A percentile compares a stretch with the other conserved stretches of the same genome.
Conservation (phyloP, 2,888 invertebrate species). For the Agrotis puta region DNA sequence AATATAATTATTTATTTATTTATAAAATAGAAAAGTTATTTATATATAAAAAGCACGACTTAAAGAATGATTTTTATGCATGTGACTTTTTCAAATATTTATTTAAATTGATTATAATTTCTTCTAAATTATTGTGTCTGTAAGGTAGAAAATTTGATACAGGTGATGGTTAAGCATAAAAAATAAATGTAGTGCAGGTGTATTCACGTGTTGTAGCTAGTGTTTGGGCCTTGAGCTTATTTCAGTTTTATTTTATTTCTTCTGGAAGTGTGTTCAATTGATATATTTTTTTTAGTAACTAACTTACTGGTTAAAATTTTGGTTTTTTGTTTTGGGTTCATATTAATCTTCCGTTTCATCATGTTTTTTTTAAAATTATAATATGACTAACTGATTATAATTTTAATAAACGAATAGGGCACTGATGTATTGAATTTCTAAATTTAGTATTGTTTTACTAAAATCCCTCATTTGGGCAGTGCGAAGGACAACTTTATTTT, state of each 20-base stretch:
- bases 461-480: not conserved
- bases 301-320: conserved; percentile 6
- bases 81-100: conserved; percentile 6
- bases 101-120: conserved; percentile 3
- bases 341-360: conserved; percentile 12
- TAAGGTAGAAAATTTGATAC: conserved; percentile 2
- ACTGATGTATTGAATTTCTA: too few relatives aligned
- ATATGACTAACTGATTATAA: not conserved
- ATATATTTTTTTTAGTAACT: conserved; percentile 5
- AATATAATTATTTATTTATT: conserved; percentile 8
- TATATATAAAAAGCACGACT: conserved; percentile 49
- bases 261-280: conserved; percentile 12
- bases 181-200: conserved; percentile 9
- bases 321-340: conserved; percentile 18
- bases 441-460: too few relatives aligned
- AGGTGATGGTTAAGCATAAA: conserved; percentile 54
- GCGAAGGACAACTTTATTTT: conserved; percentile 1
- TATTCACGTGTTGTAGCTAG: conserved; percentile 60
- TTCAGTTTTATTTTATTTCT: not conserved
- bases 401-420: too few relatives aligned
- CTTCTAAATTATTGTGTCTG: conserved; percentile 1
- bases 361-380: not conserved
- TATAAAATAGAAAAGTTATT: too few relatives aligned
- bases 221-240: conserved; percentile 55
- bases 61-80: conserved; percentile 28